These are phyloP conservation scores for Rhamphomyia laevipes DNA, from an alignment of 2,888 invertebrate genomes.

Conservation along the genomic window DNA sequence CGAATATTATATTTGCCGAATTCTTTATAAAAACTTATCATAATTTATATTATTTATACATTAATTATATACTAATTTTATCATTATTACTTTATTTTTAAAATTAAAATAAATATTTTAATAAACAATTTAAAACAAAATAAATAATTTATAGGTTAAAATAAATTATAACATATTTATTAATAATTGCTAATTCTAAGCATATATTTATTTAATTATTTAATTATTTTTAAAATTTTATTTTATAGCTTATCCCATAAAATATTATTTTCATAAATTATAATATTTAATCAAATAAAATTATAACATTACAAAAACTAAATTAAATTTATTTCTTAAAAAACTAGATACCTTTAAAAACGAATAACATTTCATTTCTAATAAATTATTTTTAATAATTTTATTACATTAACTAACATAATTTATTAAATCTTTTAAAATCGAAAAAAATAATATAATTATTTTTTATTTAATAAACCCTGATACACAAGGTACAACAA, in stretches of 20 bases:
- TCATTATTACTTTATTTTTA: slow-evolving; percentile 42
- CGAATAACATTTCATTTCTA: slow-evolving; percentile 54
- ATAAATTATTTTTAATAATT: slow-evolving; percentile 50
- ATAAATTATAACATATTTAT: slow-evolving; percentile 41
- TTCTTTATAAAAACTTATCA: slow-evolving; percentile 44
- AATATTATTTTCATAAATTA: slow-evolving; percentile 38
- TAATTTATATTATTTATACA: slow-evolving; percentile 20
- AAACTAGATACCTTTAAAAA: slow-evolving; percentile 56
- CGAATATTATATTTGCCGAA: slow-evolving; percentile 52
- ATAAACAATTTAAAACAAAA: slow-evolving; percentile 36
- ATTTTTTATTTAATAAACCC: slow-evolving; percentile 47
- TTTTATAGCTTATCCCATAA: slow-evolving; percentile 49
- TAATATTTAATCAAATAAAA: slow-evolving; percentile 28
- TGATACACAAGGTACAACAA: slow-evolving; percentile 63
- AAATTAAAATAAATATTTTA: slow-evolving; percentile 36
- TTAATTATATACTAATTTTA: slow-evolving; percentile 45
- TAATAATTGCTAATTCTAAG: slow-evolving; percentile 46
- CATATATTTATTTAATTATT: slow-evolving; percentile 40
- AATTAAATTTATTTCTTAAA: slow-evolving; percentile 50
- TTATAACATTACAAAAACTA: slow-evolving; percentile 17
- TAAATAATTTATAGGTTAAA: slow-evolving; percentile 39
- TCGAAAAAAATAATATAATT: slow-evolving; percentile 42
- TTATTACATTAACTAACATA: slow-evolving; percentile 46
- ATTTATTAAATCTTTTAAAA: slow-evolving; percentile 49
- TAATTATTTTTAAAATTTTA: slow-evolving; percentile 42